Base-by-base conservation (phyloP, 2,113 vertebrate genomes). In the Engraulis encrasicolus region DNA sequence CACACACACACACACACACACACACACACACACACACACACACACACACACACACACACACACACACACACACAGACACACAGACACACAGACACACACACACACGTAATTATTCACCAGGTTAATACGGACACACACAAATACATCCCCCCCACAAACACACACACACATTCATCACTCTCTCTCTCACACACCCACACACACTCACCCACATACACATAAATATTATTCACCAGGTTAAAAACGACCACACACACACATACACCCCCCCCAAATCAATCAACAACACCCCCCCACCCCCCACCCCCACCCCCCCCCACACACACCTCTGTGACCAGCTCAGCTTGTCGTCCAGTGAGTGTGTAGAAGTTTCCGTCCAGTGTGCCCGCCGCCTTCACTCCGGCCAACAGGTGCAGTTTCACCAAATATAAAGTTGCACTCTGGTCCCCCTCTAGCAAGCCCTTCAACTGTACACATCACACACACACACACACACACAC, bases 341-440 rank as follows among this genome's bases (percentile, higher is more conserved):
- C 95, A 17, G 92, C 97, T 0, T 95, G 84, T 86, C 94, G 97
- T 37, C 98, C 98, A 0, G 96, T 97, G 90, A 99, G 85, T 2
- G 96, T 98, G 78, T 97, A 97, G 91, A 96, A 96, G 6, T 86
- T 95, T 34, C 78, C 91, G 81, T 94, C 96, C 92, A 99, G 91
- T 0, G 6, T 85, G n/a, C 93, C 92, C 0, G 88, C 91, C 15
- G 89, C 89, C 90, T 98, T 87, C 45, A 95, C 94, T 12, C 96
- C 97, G 0, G 97, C 95, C 54, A 97, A 95, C 89, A 97, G 87
- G 86, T 99, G 98, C 52, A 99, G 94, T 80, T 97, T 98, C 83
- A 95, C 90, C 0, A 98, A 95, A 92, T 97, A 96, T 18, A 91
- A 93, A 11, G 94, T 92, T 74, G 91, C 96, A 50, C 92, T 79